These are phyloP conservation scores for Sebastes ruberrimus DNA, from an alignment of 2,797 vertebrate species.

Conservation along the genomic window DNA sequence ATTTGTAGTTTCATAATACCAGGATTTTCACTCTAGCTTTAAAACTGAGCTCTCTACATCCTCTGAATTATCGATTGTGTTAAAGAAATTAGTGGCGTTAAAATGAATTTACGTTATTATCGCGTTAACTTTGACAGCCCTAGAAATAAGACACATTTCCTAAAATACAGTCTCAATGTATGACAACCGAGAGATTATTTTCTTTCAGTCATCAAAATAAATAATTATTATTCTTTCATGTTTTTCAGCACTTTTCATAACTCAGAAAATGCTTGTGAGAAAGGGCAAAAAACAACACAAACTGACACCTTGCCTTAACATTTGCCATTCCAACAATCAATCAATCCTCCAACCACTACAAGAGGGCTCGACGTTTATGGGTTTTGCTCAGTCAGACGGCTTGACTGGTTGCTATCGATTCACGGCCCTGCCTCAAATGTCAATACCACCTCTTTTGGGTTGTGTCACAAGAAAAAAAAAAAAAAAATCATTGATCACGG, in stretches of 20 bases:
- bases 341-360: conserved; percentile 89
- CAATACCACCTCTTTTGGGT: conserved; percentile 92
- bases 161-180: neutral
- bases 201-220: neutral
- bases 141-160: neutral
- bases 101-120: no score
- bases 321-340: conserved; percentile 88
- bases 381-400: conserved; percentile 90
- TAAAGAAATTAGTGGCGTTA: no score
- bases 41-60: no score
- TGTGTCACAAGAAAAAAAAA: conserved; percentile 76
- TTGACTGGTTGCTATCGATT: conserved; percentile 90
- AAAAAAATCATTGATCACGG: conserved; percentile 94
- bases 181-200: neutral
- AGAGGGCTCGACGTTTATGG: conserved; percentile 89
- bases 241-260: conserved; percentile 12
- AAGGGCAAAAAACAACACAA: conserved; percentile 33
- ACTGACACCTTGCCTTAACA: conserved; percentile 82
- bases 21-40: no score
- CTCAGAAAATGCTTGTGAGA: conserved; percentile 27
- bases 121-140: no score
- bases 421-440: conserved; percentile 89
- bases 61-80: no score
- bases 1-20: no score
- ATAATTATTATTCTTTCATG: neutral